These are phyloP conservation scores for Apistogramma diplotaenia DNA, from an alignment of 2,113 vertebrate genomes.

Conservation along the genomic window DNA sequence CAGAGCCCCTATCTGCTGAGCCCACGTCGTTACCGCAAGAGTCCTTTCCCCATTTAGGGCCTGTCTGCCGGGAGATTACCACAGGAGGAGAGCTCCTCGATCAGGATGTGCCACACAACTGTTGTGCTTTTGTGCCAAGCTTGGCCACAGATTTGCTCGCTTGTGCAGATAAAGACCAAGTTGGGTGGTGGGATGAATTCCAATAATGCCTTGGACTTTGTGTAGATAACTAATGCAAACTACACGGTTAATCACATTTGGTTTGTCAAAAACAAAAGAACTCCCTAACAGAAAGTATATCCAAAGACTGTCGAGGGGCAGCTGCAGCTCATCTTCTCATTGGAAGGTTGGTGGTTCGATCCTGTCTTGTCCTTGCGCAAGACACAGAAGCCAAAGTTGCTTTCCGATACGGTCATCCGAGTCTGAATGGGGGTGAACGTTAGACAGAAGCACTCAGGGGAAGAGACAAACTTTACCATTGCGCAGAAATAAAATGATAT, in stretches of 20 bases:
- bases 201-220: neutral
- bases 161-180: conserved; percentile 11
- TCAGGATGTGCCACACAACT: conserved; percentile 28
- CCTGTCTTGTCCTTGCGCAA: no score
- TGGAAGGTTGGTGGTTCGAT: no score
- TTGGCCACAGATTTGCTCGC: neutral
- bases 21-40: conserved; percentile 42
- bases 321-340: no score
- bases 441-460: no score
- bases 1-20: conserved; percentile 60
- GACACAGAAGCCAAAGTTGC: no score
- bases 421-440: no score
- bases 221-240: neutral
- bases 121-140: conserved; percentile 18
- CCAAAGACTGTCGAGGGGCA: neutral
- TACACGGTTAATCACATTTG: neutral
- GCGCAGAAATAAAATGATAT: no score
- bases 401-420: no score
- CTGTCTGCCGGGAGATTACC: conserved; percentile 66
- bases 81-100: conserved; percentile 29
- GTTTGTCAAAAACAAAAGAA: neutral
- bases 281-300: neutral
- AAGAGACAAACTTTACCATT: neutral
- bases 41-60: conserved; percentile 57
- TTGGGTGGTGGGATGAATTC: neutral